A percentile compares a stretch with the other conserved stretches of the same genome.
phyloP scores from a whole-genome alignment of 2,797 vertebrate species.

The Eremophila alpestris region DNA sequence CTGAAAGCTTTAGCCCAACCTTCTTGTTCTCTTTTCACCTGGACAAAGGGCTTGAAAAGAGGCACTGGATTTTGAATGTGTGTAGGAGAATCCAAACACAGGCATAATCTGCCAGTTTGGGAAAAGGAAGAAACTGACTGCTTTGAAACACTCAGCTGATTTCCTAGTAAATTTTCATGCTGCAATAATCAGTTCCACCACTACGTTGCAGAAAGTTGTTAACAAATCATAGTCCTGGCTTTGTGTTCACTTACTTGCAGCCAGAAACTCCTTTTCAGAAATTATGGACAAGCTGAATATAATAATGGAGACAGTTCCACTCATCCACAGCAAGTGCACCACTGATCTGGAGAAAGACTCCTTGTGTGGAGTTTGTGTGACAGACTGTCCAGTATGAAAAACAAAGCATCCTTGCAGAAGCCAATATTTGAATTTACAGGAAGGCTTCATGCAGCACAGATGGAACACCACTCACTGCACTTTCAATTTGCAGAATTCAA shows the following conservation, averaged over 20 bases:
- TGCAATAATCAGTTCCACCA: too few species aligned
- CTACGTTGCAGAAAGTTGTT: background rate
- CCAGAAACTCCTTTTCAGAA: background rate
- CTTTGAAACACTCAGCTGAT: background rate
- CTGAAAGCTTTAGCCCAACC: constrained; percentile 71
- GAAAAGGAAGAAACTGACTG: background rate
- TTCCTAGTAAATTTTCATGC: background rate
- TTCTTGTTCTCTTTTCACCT: constrained; percentile 75
- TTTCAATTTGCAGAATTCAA: background rate
- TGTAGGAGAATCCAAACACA: constrained; percentile 60
- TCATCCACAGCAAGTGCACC: background rate
- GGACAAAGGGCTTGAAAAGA: constrained; percentile 72
- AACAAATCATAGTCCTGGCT: background rate
- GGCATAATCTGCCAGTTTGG: background rate
- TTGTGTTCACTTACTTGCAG: background rate
- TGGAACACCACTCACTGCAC: background rate
- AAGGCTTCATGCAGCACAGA: background rate
- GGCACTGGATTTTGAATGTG: constrained; percentile 70
- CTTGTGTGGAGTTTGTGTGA: background rate
- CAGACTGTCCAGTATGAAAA: background rate
- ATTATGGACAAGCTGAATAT: background rate
- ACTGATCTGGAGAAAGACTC: background rate
- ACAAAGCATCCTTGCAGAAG: background rate
- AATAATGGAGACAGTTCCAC: background rate
- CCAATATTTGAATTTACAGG: background rate